Evolutionary conservation across 35 echinoderm and acorn worm genomes (phyloP).

Genomic region (Chiridota heheva): DNA sequence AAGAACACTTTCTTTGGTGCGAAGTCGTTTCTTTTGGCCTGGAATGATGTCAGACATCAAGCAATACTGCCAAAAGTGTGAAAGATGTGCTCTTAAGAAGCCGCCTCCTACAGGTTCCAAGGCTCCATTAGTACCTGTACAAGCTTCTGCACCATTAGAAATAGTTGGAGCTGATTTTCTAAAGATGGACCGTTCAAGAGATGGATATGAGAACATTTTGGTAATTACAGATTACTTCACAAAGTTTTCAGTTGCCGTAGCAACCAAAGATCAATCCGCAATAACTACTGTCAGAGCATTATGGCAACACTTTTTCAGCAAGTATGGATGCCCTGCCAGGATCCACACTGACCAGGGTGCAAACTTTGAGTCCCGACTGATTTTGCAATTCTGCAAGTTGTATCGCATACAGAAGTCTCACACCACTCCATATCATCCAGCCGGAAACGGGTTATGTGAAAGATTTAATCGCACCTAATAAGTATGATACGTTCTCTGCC

Average conservation of each 20-base stretch:
- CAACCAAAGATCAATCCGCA: constrained; percentile 48
- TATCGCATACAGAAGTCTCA: not conserved
- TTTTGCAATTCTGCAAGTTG: constrained; percentile 19
- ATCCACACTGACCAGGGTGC: constrained; percentile 45
- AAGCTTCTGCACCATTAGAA: constrained; percentile 55
- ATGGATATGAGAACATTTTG: constrained; percentile 63
- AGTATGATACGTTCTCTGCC: not conserved
- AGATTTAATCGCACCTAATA: constrained; percentile 12
- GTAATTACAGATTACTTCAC: constrained; percentile 73
- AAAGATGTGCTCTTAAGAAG: constrained; percentile 39
- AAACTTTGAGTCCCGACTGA: constrained; percentile 44
- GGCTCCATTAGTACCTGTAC: constrained; percentile 49
- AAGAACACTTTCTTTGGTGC: constrained; percentile 30
- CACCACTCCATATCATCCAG: constrained; percentile 17
- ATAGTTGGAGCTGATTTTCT: constrained; percentile 57
- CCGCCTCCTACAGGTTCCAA: not conserved
- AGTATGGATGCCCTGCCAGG: constrained; percentile 32
- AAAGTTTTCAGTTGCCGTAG: constrained; percentile 68
- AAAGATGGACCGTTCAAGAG: constrained; percentile 40
- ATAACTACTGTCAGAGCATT: constrained; percentile 31
- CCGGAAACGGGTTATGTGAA: constrained; percentile 29
- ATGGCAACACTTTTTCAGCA: constrained; percentile 23
- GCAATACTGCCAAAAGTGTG: constrained; percentile 12
- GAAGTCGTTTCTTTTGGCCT: constrained; percentile 51
- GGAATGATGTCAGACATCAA: constrained; percentile 33